Base-by-base conservation (phyloP, 2,113 vertebrate species). In the Pterophyllum scalare region DNA sequence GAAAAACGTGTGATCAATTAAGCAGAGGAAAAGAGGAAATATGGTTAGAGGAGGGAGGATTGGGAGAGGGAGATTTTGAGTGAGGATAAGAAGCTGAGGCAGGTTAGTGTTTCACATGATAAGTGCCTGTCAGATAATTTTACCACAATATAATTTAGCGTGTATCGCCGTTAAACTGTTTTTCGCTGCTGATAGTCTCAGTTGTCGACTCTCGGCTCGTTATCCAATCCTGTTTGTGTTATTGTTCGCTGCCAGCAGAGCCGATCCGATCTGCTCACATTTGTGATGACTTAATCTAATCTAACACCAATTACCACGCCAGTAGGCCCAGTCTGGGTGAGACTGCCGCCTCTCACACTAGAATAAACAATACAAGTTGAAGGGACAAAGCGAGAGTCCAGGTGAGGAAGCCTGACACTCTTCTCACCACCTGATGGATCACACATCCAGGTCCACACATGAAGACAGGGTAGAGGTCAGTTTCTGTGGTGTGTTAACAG, bases 1-100 rank as follows among this genome's bases (percentile, higher is more conserved):
- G 78, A 93, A 80, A 76, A 88, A 87, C 52, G 70, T 88, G 88
- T 82, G 88, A 90, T 91, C 84, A 85, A 91, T 94, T 94, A 89
- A 56, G 57, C 31, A 62, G 46, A 70, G 33, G 80, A 82, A 76
- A 65, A 70, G 79, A 85, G 89, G 84, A 88, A 90, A 93, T 91
- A 59, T 85, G 85, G 89, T 81, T 75, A 14, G 54, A 60, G 72
- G 83, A 85, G 35, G 77, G 82, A 58, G 74, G 78, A 85, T 81
- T 79, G 61, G 24, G 19, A 70, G 35, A 52, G 62, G 6, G 40
- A 87, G 87, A 85, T 79, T 58, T 49, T 38, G 79, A 87, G 31
- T 12, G 75, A 46, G n/a, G 77, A 86, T 80, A 77, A 54, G 76
- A 59, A 79, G 38, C 46, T 0, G 2, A 57, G 31, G 43, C 60